Conservation (phyloP, 1,140 invertebrate genomes). For the Plodia interpunctella region DNA sequence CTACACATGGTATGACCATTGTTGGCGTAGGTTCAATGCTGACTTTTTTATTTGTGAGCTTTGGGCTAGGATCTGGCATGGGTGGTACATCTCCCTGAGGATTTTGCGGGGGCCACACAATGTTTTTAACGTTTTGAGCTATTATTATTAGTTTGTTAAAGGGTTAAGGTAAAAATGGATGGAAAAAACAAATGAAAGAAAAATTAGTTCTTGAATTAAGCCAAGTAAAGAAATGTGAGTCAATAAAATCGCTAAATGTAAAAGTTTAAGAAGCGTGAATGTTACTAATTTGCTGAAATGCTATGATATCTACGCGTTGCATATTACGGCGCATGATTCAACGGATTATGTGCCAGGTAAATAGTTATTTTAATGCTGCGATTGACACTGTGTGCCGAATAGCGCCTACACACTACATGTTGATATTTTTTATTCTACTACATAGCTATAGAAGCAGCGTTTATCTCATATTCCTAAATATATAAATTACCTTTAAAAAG, state of each 20-base stretch:
- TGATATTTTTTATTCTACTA: slow-evolving; percentile 17
- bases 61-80: slow-evolving; percentile 30
- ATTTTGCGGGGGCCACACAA: slow-evolving; percentile 80
- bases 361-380: slow-evolving; percentile 48
- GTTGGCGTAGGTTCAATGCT: slow-evolving; percentile 24
- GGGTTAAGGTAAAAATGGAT: slow-evolving; percentile 40
- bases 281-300: slow-evolving; percentile 31
- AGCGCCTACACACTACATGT: slow-evolving; percentile 37
- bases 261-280: slow-evolving; percentile 33
- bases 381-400: slow-evolving; percentile 44
- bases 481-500: slow-evolving; percentile 71
- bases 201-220: slow-evolving; percentile 54
- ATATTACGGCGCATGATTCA: slow-evolving; percentile 33
- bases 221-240: slow-evolving; percentile 24
- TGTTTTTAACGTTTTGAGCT: slow-evolving; percentile 77
- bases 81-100: slow-evolving; percentile 65
- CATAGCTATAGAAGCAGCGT: slow-evolving; percentile 51
- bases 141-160: slow-evolving; percentile 65
- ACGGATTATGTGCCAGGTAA: slow-evolving; percentile 35
- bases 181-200: slow-evolving; percentile 57
- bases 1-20: neutral
- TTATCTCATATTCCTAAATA: slow-evolving; percentile 39
- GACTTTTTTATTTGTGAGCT: slow-evolving; percentile 17
- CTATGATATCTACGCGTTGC: slow-evolving; percentile 21
- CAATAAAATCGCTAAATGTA: slow-evolving; percentile 20